These are phyloP conservation scores for Rhopalosiphum padi DNA, from an alignment of 1,140 invertebrate genomes.

Conservation along the genomic window DNA sequence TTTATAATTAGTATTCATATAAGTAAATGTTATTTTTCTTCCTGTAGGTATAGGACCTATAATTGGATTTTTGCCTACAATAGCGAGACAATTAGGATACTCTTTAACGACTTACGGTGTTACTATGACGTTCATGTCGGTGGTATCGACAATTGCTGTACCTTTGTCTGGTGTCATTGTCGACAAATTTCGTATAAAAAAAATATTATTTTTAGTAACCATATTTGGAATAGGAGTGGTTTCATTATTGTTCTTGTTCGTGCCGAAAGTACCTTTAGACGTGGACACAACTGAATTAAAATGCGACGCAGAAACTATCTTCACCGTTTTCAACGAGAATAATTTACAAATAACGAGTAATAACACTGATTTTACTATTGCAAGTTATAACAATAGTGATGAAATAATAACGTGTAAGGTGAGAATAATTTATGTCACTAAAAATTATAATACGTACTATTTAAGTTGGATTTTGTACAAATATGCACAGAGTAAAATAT, in stretches of 20 bases:
- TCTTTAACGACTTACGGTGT: conserved; percentile 76
- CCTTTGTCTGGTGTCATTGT: background rate
- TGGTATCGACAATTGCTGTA: conserved; percentile 66
- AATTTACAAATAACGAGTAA: background rate
- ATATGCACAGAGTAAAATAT: background rate
- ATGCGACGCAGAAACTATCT: background rate
- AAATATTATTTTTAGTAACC: background rate
- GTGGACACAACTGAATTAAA: background rate
- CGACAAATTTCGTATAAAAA: background rate
- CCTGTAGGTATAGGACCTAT: conserved; percentile 80
- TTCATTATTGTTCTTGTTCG: background rate
- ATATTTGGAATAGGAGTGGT: background rate
- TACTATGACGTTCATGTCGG: conserved; percentile 80
- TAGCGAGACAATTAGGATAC: conserved; percentile 83
- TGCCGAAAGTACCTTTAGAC: background rate
- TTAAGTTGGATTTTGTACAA: background rate
- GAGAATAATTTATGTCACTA: background rate
- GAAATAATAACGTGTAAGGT: background rate
- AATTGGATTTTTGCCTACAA: conserved; percentile 81
- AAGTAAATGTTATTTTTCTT: conserved; percentile 50
- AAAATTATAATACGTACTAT: background rate
- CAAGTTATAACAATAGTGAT: background rate
- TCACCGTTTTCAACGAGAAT: background rate
- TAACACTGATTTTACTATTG: background rate
- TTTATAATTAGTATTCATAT: background rate